These are phyloP conservation scores for Perizoma affinitatum DNA, from an alignment of 2,888 invertebrate genomes.

Conservation along the genomic window DNA sequence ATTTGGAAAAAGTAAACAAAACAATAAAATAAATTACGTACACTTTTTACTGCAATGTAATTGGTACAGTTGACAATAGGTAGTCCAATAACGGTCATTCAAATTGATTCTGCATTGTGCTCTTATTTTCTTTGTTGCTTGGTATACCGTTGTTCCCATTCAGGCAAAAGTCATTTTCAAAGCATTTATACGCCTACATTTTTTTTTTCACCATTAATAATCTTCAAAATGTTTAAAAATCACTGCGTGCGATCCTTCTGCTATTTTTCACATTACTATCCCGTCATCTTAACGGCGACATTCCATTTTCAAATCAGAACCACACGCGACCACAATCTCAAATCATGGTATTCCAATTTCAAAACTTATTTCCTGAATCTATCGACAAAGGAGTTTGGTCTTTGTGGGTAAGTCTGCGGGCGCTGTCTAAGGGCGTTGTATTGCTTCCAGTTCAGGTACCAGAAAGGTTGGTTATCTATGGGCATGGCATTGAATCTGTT, in stretches of 20 bases:
- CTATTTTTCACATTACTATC: neutral
- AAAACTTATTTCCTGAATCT: constrained; percentile 19
- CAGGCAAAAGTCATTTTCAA: neutral
- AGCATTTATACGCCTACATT: too few species aligned
- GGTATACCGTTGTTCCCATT: neutral
- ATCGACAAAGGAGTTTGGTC: constrained; percentile 52
- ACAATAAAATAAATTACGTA: too few species aligned
- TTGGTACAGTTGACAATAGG: neutral
- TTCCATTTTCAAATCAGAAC: constrained; percentile 15
- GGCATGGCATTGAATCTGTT: constrained; percentile 84
- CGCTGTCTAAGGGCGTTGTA: constrained; percentile 81
- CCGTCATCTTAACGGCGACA: constrained; percentile 10
- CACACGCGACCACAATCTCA: constrained; percentile 8
- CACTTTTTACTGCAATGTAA: neutral
- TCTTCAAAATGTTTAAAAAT: neutral
- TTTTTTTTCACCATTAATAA: too few species aligned
- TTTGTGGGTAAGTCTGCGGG: constrained; percentile 62
- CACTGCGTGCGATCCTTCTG: neutral
- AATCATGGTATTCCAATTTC: constrained; percentile 10
- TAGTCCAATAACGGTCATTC: neutral
- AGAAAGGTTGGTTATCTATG: constrained; percentile 86
- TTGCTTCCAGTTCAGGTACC: constrained; percentile 86
- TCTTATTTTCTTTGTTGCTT: neutral
- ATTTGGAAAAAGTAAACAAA: too few species aligned
- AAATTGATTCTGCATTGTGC: neutral